phyloP scores from a whole-genome alignment of 2,888 invertebrate species.

The Thereva nobilitata region DNA sequence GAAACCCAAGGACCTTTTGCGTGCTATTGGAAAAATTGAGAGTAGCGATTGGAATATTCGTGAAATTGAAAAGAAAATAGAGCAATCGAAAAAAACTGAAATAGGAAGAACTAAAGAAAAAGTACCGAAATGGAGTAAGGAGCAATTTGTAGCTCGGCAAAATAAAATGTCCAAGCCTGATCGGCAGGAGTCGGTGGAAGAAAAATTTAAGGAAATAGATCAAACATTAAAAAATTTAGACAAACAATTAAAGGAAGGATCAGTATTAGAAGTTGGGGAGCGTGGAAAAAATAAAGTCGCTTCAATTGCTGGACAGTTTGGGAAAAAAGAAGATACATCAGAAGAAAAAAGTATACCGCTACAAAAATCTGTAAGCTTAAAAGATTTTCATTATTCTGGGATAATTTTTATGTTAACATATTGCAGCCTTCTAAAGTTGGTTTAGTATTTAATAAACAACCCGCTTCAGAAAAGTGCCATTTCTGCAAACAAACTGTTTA shows the following conservation, averaged over 20 bases:
- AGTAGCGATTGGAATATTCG: slow-evolving; percentile 89
- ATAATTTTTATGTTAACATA: background rate
- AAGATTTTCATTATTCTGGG: slow-evolving; percentile 4
- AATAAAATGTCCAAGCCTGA: slow-evolving; percentile 71
- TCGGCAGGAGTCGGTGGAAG: slow-evolving; percentile 62
- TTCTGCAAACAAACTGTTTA: slow-evolving; percentile 92
- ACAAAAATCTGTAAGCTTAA: slow-evolving; percentile 56
- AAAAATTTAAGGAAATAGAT: slow-evolving; percentile 74
- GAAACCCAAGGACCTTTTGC: slow-evolving; percentile 82
- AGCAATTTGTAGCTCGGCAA: slow-evolving; percentile 71
- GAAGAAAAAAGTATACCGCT: slow-evolving; percentile 53
- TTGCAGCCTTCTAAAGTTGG: slow-evolving; percentile 64
- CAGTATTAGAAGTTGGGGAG: slow-evolving; percentile 66
- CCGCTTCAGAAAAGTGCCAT: slow-evolving; percentile 76
- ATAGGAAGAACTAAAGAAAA: slow-evolving; percentile 65
- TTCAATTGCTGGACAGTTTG: slow-evolving; percentile 80
- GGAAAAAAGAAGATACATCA: slow-evolving; percentile 56
- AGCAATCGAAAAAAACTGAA: slow-evolving; percentile 60
- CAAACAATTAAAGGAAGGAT: slow-evolving; percentile 77
- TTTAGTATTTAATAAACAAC: slow-evolving; percentile 66
- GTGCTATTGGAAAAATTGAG: slow-evolving; percentile 88
- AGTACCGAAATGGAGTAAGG: slow-evolving; percentile 90
- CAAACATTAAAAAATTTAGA: slow-evolving; percentile 72
- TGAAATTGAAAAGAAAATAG: slow-evolving; percentile 87
- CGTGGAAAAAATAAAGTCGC: slow-evolving; percentile 78